Conservation (phyloP, 1,140 invertebrate genomes). For the Trachymyrmex septentrionalis region DNA sequence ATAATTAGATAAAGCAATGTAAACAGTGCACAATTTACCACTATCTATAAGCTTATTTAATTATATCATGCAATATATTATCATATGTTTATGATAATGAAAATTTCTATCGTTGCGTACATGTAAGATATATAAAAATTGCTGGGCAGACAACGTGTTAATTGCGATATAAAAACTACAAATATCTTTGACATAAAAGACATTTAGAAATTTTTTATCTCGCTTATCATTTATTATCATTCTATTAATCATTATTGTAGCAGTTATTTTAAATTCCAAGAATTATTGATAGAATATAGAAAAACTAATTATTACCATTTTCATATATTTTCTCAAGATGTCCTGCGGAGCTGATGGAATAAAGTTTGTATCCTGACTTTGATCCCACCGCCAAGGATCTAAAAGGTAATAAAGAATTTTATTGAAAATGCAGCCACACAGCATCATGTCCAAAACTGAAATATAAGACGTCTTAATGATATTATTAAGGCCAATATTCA, state of each 20-base stretch:
- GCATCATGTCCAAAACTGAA: too few relatives aligned
- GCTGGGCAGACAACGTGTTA: not conserved
- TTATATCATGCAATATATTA: slow-evolving; percentile 2
- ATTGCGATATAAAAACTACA: not conserved
- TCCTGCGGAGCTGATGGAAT: slow-evolving; percentile 94
- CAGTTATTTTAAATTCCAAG: not conserved
- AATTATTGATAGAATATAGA: not conserved
- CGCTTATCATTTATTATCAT: not conserved
- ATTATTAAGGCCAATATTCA: too few relatives aligned
- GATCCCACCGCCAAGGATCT: slow-evolving; percentile 97
- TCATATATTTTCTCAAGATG: slow-evolving; percentile 95
- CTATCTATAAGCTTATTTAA: not conserved
- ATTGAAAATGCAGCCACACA: not conserved
- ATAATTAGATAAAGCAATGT: not conserved
- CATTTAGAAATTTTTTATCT: slow-evolving; percentile 29
- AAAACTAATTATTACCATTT: slow-evolving; percentile 88
- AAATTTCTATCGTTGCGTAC: not conserved
- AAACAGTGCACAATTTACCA: not conserved
- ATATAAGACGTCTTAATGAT: too few relatives aligned
- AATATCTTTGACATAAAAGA: not conserved
- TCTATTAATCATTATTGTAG: not conserved
- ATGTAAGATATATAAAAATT: not conserved
- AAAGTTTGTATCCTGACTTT: slow-evolving; percentile 95
- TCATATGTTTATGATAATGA: not conserved
- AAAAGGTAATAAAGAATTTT: slow-evolving; percentile 73